These are phyloP conservation scores for Plagodis dolabraria DNA, from an alignment of 2,888 invertebrate genomes.

Conservation along the genomic window DNA sequence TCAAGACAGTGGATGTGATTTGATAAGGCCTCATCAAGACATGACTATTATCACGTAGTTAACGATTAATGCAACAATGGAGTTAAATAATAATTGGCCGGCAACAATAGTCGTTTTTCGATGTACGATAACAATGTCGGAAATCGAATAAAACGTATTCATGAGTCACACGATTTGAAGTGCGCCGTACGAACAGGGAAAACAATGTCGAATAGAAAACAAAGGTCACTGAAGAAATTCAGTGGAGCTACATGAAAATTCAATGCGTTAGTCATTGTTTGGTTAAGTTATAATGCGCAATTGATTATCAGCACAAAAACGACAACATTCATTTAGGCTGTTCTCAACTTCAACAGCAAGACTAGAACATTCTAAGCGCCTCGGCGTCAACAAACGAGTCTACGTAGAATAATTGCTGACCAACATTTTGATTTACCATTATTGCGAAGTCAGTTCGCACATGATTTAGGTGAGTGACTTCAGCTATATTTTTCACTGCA, in stretches of 20 bases:
- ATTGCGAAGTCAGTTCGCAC: conserved; percentile 4
- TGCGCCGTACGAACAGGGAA: conserved; percentile 47
- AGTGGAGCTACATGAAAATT: conserved; percentile 66
- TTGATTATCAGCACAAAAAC: conserved; percentile 5
- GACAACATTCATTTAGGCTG: conserved; percentile 7
- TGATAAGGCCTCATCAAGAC: no score
- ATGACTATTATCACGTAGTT: conserved; percentile 5
- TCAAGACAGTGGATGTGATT: no score
- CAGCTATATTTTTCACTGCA: conserved; percentile 4
- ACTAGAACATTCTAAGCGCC: conserved; percentile 43
- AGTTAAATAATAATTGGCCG: conserved; percentile 10
- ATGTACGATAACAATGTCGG: conserved; percentile 41
- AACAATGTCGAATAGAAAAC: conserved; percentile 63
- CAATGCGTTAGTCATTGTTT: conserved; percentile 64
- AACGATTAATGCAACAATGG: conserved; percentile 6
- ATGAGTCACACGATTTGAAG: conserved; percentile 60
- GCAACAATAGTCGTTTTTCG: conserved; percentile 30
- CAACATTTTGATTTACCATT: conserved; percentile 44
- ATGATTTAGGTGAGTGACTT: background rate
- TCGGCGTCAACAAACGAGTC: conserved; percentile 21
- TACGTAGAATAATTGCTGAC: conserved; percentile 34
- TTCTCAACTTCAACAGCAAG: background rate
- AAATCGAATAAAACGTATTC: conserved; percentile 37
- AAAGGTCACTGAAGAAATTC: conserved; percentile 73
- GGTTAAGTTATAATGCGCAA: conserved; percentile 41